These are phyloP conservation scores for Poeciliopsis paucimaculata DNA, from an alignment of 2,797 vertebrate species.

Conservation along the genomic window DNA sequence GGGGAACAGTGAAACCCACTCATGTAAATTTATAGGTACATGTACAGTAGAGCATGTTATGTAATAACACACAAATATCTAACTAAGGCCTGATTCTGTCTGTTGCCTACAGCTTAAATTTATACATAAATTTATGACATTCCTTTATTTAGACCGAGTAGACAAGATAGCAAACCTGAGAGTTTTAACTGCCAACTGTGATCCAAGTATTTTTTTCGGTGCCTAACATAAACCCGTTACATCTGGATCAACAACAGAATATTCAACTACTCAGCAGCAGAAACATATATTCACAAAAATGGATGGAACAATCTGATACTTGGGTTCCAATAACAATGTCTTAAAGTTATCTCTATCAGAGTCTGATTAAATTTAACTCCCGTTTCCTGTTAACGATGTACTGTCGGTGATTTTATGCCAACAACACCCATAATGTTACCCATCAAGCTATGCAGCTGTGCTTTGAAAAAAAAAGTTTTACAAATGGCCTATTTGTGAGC, in stretches of 20 bases:
- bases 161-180: not conserved
- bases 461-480: not conserved
- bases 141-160: conserved; percentile 20
- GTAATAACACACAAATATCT: conserved; percentile 47
- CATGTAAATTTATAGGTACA: conserved; percentile 44
- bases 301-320: not conserved
- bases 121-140: conserved; percentile 15
- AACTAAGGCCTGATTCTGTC: conserved; percentile 52
- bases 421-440: not conserved
- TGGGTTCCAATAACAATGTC: not conserved
- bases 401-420: not conserved
- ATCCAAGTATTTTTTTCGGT: conserved; percentile 22
- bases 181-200: conserved; percentile 14
- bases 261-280: not conserved
- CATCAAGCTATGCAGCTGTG: not conserved
- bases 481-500: not conserved
- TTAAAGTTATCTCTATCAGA: not conserved
- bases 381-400: not conserved
- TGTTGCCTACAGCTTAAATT: conserved; percentile 30
- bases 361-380: not conserved
- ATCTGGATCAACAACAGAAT: not conserved
- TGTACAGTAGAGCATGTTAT: conserved; percentile 5
- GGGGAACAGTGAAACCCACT: conserved; percentile 31
- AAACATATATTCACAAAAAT: not conserved
- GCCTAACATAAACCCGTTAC: conserved; percentile 6